Base-by-base conservation (phyloP, 2,113 vertebrate genomes). In the Cyprinus carpio region DNA sequence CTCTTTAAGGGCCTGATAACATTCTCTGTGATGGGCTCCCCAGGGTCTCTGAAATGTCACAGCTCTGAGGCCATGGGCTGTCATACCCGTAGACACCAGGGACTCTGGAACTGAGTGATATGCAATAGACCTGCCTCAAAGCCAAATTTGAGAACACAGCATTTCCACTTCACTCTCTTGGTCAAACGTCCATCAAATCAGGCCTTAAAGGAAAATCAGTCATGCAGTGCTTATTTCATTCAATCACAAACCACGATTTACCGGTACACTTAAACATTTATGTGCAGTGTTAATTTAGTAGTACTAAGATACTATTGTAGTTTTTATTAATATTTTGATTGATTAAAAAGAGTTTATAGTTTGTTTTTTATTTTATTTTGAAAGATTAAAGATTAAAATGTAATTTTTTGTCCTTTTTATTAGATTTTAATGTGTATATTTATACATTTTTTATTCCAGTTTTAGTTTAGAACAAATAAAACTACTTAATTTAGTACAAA, bases 1-100 rank as follows among this genome's bases (percentile, higher is more conserved):
- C 89, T 91, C 94, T 94, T 94, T 91, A 91, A 93, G 91, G 92
- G 88, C 91, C 89, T 93, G 94, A 94, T 94, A 96, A 94, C 92
- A 95, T 94, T 94, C 93, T 95, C 90, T 90, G 93, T 91, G 92
- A 92, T 91, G 92, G 90, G 90, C 89, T 94, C 92, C 93, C 89
- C 88, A 87, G 93, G 91, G 94, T 89, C 88, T 91, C 87, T 89
- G 91, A 97, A 96, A 96, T 96, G 94, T 96, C 94, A 94, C 81
- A 64, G 88, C 93, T 93, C 90, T 92, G 88, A 91, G 91, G 90
- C 87, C 87, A 89, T 88, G 90, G 91, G 92, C 91, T 89, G 90
- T 90, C 91, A 91, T 94, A 94, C 93, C 92, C 91, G 92, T 85
- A 89, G 93, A 93, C 87, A 93, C 93, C 31, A 13, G 67, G 81